phyloP scores from a whole-genome alignment of 2,888 invertebrate species.

The Apotomis betuletana region DNA sequence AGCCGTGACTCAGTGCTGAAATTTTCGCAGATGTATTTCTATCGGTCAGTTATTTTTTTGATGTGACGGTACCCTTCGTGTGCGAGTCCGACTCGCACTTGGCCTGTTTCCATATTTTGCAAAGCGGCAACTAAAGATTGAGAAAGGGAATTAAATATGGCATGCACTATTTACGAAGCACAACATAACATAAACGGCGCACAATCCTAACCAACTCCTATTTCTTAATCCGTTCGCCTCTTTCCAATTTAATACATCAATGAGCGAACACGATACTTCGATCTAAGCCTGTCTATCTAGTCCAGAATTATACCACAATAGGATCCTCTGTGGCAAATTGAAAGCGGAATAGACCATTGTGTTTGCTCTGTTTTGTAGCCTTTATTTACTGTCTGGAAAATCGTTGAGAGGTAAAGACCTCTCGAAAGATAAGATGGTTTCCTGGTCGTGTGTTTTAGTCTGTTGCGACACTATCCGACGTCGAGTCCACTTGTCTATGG shows the following conservation, averaged over 20 bases:
- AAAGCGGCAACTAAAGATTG: too few relatives aligned
- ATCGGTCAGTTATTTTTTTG: too few relatives aligned
- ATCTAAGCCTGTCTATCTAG: not conserved
- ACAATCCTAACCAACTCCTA: not conserved
- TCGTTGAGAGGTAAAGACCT: not conserved
- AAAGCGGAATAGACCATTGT: conserved; percentile 23
- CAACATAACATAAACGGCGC: not conserved
- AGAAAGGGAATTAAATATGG: too few relatives aligned
- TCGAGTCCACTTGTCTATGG: too few relatives aligned
- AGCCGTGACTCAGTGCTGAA: not conserved
- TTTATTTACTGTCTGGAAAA: conserved; percentile 19
- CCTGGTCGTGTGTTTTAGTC: not conserved
- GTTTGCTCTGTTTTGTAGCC: not conserved
- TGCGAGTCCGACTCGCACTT: too few relatives aligned
- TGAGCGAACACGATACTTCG: conserved; percentile 9
- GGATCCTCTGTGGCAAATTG: conserved; percentile 14
- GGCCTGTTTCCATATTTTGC: too few relatives aligned
- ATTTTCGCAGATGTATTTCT: too few relatives aligned
- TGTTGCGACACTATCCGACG: too few relatives aligned
- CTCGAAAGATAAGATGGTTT: not conserved
- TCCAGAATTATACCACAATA: conserved; percentile 22
- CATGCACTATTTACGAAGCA: too few relatives aligned
- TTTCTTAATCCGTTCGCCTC: not conserved
- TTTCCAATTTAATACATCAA: conserved; percentile 7
- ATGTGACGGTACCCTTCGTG: too few relatives aligned